Evolutionary conservation across 2,113 vertebrate species (phyloP).

Genomic region (Poicephalus gulielmi): DNA sequence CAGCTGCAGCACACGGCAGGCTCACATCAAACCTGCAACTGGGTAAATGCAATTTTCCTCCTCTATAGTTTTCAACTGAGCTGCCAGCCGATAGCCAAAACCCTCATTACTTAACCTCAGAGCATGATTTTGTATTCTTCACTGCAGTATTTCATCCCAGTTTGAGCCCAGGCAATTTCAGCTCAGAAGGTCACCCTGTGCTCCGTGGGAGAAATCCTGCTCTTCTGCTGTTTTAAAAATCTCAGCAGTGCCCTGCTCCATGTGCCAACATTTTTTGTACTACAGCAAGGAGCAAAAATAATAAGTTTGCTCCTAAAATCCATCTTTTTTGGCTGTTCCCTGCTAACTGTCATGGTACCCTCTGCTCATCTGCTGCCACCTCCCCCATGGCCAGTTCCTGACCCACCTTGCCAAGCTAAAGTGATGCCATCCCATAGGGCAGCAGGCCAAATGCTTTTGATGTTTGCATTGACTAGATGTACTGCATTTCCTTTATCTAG

Average conservation of each 20-base stretch:
- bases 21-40: neutral
- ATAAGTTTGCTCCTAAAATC: neutral
- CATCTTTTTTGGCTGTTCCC: neutral
- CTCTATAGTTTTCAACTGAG: neutral
- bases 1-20: fast-evolving
- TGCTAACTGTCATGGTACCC: neutral
- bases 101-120: neutral
- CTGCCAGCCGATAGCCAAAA: neutral
- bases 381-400: neutral
- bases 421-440: neutral
- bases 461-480: slow-evolving; percentile 6
- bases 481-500: slow-evolving; percentile 29
- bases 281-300: neutral
- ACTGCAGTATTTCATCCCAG: neutral
- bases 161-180: slow-evolving; percentile 2
- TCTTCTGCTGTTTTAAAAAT: neutral
- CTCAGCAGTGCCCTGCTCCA: neutral
- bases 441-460: neutral
- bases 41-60: neutral
- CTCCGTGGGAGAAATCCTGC: neutral
- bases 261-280: neutral
- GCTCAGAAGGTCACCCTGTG: slow-evolving; percentile 33
- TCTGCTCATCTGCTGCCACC: neutral
- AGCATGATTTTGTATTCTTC: neutral
- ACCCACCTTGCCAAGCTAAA: neutral